Conservation (phyloP, 2,113 vertebrate genomes). For the Pholis gunnellus region DNA sequence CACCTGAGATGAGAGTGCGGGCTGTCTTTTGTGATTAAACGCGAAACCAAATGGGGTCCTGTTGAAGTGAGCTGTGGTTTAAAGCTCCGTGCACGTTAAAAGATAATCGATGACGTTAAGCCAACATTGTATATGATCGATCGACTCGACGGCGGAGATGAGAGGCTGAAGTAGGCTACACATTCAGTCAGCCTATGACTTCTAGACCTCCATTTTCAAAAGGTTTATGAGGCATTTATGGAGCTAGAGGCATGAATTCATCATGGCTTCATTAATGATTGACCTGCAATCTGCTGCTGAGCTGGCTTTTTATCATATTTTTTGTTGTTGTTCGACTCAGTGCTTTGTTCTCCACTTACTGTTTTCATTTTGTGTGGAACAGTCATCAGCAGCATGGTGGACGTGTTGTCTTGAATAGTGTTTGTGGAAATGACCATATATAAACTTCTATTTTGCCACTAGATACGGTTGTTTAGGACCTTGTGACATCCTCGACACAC, state of each 20-base stretch:
- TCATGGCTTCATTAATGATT: constrained; percentile 79
- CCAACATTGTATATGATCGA: constrained; percentile 6
- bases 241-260: constrained; percentile 60
- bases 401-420: not conserved
- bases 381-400: not conserved
- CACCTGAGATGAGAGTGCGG: not conserved
- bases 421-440: not conserved
- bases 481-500: constrained; percentile 8
- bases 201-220: constrained; percentile 56
- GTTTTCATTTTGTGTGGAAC: not conserved
- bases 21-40: not conserved
- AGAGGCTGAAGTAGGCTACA: constrained; percentile 21
- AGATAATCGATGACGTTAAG: constrained; percentile 9
- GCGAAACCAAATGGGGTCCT: not conserved
- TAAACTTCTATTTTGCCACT: not conserved
- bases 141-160: not conserved
- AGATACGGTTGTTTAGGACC: not conserved
- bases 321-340: not conserved
- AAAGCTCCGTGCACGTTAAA: not conserved
- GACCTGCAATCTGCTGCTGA: constrained; percentile 74
- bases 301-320: constrained; percentile 7
- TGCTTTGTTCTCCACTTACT: not conserved
- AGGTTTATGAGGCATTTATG: constrained; percentile 66
- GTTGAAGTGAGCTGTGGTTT: not conserved
- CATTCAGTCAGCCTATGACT: constrained; percentile 1